Evolutionary conservation across 2,888 invertebrate species (phyloP).

Genomic region (Lasioglossum morio): DNA sequence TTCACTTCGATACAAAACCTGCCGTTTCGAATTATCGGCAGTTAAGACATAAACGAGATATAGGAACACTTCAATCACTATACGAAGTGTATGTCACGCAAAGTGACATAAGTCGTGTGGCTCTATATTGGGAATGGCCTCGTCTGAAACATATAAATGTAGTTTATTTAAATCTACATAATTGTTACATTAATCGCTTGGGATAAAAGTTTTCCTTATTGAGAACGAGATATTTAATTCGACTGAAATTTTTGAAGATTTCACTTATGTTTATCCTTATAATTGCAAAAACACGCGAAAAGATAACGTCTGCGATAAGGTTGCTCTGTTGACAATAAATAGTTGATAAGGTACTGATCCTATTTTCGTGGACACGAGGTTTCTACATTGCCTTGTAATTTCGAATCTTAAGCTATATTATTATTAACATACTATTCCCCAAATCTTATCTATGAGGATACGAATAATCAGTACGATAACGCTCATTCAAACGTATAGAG

Average conservation of each 20-base stretch:
- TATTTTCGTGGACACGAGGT: not conserved
- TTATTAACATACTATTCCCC: not conserved
- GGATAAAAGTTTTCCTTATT: not conserved
- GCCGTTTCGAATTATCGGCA: not conserved
- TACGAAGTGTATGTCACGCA: not conserved
- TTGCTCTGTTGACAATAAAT: not conserved
- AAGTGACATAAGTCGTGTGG: not conserved
- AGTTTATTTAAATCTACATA: not conserved
- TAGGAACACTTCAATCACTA: not conserved
- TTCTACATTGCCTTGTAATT: not conserved
- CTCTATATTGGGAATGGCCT: not conserved
- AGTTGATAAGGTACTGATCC: not conserved
- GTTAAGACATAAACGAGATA: not conserved
- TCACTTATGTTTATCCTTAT: not conserved
- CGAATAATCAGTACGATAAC: not conserved
- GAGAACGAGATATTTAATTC: not conserved
- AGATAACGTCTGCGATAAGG: not conserved
- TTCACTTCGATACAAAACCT: constrained; percentile 5
- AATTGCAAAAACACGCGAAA: not conserved
- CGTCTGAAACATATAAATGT: not conserved
- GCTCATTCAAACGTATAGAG: too few relatives aligned
- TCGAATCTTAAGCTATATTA: not conserved
- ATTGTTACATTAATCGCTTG: not conserved
- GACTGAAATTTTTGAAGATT: not conserved
- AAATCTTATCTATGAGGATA: not conserved